Conservation (phyloP, 2,888 invertebrate genomes). For the Amphipyra berbera region DNA sequence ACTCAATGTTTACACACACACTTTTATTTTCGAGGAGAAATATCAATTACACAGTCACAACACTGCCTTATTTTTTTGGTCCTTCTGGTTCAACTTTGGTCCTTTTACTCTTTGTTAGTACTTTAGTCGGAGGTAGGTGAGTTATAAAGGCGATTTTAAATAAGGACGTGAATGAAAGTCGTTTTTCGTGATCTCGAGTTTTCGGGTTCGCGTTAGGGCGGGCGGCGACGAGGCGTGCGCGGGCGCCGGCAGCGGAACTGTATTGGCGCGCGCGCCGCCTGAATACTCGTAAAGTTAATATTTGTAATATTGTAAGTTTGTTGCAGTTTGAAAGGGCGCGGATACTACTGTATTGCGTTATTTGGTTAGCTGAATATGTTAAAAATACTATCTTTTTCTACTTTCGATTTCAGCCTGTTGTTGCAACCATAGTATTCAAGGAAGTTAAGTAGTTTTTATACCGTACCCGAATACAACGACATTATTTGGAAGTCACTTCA, state of each 20-base stretch:
- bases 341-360: conserved; percentile 38
- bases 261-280: conserved; percentile 75
- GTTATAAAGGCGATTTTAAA: background rate
- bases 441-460: too few species aligned
- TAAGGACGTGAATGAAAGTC: conserved; percentile 18
- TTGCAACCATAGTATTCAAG: too few species aligned
- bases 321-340: conserved; percentile 70
- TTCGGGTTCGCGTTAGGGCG: conserved; percentile 74
- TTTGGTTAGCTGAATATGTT: conserved; percentile 4
- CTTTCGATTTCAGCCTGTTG: too few species aligned
- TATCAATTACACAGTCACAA: conserved; percentile 60
- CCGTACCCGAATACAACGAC: too few species aligned
- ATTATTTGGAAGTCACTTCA: too few species aligned
- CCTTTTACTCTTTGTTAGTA: background rate
- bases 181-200: conserved; percentile 42
- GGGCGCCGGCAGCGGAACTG: conserved; percentile 80
- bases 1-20: conserved; percentile 61
- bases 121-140: background rate
- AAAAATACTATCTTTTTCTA: background rate
- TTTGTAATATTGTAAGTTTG: conserved; percentile 77
- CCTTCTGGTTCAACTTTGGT: conserved; percentile 10
- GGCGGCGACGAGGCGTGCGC: conserved; percentile 87
- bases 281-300: conserved; percentile 76
- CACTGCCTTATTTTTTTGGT: conserved; percentile 44
- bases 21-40: conserved; percentile 48